Evolutionary conservation across 2,888 invertebrate species (phyloP).

Genomic region (Orthosia gothica): DNA sequence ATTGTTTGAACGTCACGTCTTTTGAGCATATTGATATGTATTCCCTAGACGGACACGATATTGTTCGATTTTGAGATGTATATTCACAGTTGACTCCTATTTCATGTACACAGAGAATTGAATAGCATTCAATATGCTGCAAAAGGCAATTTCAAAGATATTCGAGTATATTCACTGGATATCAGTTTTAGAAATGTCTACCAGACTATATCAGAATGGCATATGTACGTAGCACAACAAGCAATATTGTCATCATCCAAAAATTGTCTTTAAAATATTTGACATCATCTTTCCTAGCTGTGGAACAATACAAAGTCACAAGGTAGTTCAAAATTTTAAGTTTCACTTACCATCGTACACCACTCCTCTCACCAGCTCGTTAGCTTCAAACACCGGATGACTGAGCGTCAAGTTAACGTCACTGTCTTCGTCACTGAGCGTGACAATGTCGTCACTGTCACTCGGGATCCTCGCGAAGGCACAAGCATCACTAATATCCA

Average conservation of each 20-base stretch:
- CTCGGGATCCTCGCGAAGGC: conserved; percentile 86
- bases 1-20: conserved; percentile 32
- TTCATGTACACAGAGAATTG: conserved; percentile 18
- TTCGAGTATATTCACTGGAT: not conserved
- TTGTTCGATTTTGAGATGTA: conserved; percentile 38
- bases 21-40: conserved; percentile 28
- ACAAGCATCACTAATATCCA: conserved; percentile 83
- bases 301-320: not conserved
- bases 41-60: conserved; percentile 25
- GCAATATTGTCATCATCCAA: not conserved
- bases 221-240: not conserved
- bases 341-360: conserved; percentile 91
- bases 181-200: not conserved
- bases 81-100: conserved; percentile 24
- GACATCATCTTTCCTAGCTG: not conserved
- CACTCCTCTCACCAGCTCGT: conserved; percentile 89
- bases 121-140: conserved; percentile 30
- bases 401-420: conserved; percentile 89
- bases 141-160: conserved; percentile 1
- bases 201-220: not conserved
- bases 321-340: not conserved
- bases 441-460: conserved; percentile 86
- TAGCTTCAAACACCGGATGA: conserved; percentile 90
- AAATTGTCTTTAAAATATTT: not conserved
- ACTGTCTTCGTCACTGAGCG: conserved; percentile 84